A percentile compares a stretch with the other conserved stretches of the same genome.
phyloP scores from a whole-genome alignment of 2,888 invertebrate species.

The Noctua janthina region DNA sequence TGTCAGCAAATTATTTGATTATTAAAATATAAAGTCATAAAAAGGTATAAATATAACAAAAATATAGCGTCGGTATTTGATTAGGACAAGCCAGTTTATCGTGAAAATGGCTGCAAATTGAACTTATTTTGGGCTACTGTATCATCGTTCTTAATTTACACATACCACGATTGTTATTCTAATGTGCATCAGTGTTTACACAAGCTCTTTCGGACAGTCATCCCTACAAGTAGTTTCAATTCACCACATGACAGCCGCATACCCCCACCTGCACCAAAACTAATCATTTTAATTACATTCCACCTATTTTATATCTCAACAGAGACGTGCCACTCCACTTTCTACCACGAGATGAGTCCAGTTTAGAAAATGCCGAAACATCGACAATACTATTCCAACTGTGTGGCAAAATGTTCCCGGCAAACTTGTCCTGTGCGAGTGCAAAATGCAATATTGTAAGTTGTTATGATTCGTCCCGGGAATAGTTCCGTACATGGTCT shows the following conservation, averaged over 20 bases:
- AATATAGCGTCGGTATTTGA: background rate
- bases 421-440: conserved; percentile 63
- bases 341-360: conserved; percentile 39
- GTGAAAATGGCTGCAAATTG: background rate
- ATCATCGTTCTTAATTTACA: background rate
- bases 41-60: no score
- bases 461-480: conserved; percentile 70
- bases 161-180: background rate
- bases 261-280: no score
- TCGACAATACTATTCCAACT: conserved; percentile 61
- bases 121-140: background rate
- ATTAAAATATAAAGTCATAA: background rate
- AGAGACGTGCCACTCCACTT: conserved; percentile 24
- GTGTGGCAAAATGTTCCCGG: conserved; percentile 52
- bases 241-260: no score
- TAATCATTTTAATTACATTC: background rate
- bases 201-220: background rate
- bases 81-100: no score
- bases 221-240: background rate
- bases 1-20: background rate
- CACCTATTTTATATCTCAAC: conserved; percentile 1
- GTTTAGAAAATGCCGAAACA: conserved; percentile 58
- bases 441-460: conserved; percentile 71
- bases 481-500: conserved; percentile 56
- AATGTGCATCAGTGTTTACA: background rate